Conservation (phyloP, 2,113 vertebrate species). For the Elephantulus edwardii region DNA sequence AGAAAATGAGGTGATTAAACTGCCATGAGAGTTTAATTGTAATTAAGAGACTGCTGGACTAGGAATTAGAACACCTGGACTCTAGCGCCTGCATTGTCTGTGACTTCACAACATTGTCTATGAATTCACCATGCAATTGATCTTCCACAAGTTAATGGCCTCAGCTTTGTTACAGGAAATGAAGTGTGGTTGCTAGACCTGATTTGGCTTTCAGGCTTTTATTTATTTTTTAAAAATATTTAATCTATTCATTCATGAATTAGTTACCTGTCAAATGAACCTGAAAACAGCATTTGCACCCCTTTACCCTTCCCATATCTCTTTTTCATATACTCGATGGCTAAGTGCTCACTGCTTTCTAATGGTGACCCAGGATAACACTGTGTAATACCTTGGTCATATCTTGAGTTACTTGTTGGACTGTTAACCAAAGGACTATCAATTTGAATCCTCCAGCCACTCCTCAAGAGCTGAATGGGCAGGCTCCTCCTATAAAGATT, state of each 20-base stretch:
- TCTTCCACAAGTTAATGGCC: neutral
- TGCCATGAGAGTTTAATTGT: neutral
- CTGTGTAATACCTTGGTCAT: neutral
- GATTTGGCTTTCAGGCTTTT: no score
- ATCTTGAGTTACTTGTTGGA: neutral
- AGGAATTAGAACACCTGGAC: conserved; percentile 32
- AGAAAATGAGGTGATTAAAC: neutral
- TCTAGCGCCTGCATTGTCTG: neutral
- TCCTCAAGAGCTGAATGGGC: neutral
- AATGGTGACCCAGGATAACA: neutral
- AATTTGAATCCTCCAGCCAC: neutral
- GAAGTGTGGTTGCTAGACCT: neutral
- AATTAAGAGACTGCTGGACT: conserved; percentile 39
- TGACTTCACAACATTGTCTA: neutral
- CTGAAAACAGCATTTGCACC: no score
- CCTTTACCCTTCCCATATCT: no score
- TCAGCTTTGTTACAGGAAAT: neutral
- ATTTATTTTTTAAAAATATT: no score
- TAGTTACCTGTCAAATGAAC: no score
- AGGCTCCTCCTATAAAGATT: neutral
- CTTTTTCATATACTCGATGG: neutral
- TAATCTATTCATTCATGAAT: no score
- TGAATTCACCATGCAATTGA: neutral
- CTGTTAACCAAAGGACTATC: neutral
- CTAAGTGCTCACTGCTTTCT: neutral